A percentile compares a stretch with the other conserved stretches of the same genome.
phyloP scores from a whole-genome alignment of 1,140 invertebrate species.

The Homalodisca vitripennis region DNA sequence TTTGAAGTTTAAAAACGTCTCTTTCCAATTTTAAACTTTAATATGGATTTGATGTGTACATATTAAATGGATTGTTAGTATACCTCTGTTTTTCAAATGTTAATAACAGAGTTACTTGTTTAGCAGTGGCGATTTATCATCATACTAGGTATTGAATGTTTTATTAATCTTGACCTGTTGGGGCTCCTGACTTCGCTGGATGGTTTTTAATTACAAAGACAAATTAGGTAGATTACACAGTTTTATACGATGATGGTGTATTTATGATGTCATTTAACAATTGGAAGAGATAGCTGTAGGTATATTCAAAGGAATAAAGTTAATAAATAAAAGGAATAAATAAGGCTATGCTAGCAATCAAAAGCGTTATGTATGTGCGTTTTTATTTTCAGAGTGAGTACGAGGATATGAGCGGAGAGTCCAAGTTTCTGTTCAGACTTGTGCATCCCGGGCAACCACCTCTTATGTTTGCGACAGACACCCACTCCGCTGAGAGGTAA shows the following conservation, averaged over 20 bases:
- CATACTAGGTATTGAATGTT: no score
- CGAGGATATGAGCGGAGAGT: slow-evolving; percentile 48
- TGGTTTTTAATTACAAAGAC: not conserved
- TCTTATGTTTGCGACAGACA: slow-evolving; percentile 53
- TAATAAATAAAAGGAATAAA: not conserved
- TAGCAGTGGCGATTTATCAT: no score
- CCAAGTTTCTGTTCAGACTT: slow-evolving; percentile 53
- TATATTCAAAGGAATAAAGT: no score
- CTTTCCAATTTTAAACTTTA: no score
- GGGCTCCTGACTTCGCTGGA: no score
- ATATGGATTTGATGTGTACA: no score
- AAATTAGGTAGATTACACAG: not conserved
- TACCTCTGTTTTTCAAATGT: no score
- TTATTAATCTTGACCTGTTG: no score
- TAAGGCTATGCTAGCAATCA: slow-evolving; percentile 32
- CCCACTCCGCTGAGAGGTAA: slow-evolving; percentile 48
- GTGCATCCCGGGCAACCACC: slow-evolving; percentile 52
- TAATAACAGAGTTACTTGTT: no score
- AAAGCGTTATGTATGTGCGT: not conserved
- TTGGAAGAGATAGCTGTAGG: not conserved
- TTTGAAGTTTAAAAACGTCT: no score
- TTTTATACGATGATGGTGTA: not conserved
- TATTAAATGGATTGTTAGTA: no score
- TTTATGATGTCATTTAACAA: not conserved
- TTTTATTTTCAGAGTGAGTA: slow-evolving; percentile 33